Base-by-base conservation (phyloP, 2,797 vertebrate genomes). In the Sylvilagus floridanus region DNA sequence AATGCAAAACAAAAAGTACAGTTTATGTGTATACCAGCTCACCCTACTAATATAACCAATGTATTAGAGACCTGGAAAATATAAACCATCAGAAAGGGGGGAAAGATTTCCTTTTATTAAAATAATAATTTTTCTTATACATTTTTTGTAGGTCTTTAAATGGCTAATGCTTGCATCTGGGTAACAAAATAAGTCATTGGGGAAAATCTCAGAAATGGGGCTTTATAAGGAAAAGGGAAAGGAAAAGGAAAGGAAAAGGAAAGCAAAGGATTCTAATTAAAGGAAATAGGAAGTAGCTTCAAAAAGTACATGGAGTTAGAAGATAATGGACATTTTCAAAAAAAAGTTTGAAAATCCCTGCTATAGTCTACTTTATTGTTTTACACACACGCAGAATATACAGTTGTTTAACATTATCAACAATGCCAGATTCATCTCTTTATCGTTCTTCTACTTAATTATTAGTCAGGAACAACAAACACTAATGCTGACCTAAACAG, bases 31-130 rank as follows among this genome's bases (percentile, higher is more conserved):
- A 63, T 35, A 71, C 12, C 24, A 42, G 54, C 16, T 83, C 71
- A 68, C 30, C 30, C 73, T 54, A 42, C 24, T 66, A 92, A 88
- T 42, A 85, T 13, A 78, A 79, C 24, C 24, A 50, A 9, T 54
- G 28, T 21, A 28, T 87, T 37, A 32, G 50, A 94, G 6, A 71
- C 62, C 68, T 87, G 52, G 42, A 84, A 93, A 96, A 82, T 13
- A 65, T n/a, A 60, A 83, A 60, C 66, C 37, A 71, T 54, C 7
- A 24, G 66, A 93, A 68, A 78, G 42, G 71, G 85, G 83, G 76
- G 86, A 87, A 73, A 57, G 32, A 88, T 86, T 93, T 65, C 32
- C 73, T 71, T 92, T 69, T 63, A 87, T 77, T 84, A 63, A 85
- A 95, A 92, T 14, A 28, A 71, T 30, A 52, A 5, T 92, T 37